Conservation (phyloP, 2,797 vertebrate genomes). For the Melanogrammus aeglefinus region DNA sequence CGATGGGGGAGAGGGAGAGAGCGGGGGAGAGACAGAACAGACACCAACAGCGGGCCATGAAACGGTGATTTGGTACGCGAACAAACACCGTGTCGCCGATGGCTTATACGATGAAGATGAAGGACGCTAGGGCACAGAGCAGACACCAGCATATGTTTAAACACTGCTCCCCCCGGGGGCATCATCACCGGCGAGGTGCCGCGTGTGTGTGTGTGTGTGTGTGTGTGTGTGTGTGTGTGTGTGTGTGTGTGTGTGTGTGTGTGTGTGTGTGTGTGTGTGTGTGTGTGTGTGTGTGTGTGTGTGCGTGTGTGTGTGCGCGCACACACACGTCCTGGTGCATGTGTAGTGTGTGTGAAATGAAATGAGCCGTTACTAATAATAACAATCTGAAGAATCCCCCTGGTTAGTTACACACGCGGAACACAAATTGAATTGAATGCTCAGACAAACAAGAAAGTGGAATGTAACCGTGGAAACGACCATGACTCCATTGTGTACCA, state of each 20-base stretch:
- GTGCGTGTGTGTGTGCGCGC: background rate
- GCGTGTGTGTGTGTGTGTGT: background rate
- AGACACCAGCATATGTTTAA: background rate
- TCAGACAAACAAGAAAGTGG: background rate
- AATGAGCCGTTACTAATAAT: background rate
- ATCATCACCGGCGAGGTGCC: background rate
- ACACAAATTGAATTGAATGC: background rate
- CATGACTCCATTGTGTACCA: background rate
- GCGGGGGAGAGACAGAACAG: background rate
- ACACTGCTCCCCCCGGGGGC: background rate
- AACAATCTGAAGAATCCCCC: background rate
- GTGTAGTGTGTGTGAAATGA: background rate
- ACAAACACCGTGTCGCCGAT: background rate
- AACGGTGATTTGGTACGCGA: background rate
- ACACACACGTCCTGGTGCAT: too few relatives aligned
- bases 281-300: background rate
- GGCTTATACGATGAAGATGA: background rate
- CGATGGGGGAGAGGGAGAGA: background rate
- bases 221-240: background rate
- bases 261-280: background rate
- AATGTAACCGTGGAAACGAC: background rate
- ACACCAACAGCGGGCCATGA: background rate
- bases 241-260: too few relatives aligned
- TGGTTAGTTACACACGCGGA: background rate
- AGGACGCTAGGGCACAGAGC: background rate